Evolutionary conservation across 2,888 invertebrate species (phyloP).

Genomic region (Griposia aprilina): DNA sequence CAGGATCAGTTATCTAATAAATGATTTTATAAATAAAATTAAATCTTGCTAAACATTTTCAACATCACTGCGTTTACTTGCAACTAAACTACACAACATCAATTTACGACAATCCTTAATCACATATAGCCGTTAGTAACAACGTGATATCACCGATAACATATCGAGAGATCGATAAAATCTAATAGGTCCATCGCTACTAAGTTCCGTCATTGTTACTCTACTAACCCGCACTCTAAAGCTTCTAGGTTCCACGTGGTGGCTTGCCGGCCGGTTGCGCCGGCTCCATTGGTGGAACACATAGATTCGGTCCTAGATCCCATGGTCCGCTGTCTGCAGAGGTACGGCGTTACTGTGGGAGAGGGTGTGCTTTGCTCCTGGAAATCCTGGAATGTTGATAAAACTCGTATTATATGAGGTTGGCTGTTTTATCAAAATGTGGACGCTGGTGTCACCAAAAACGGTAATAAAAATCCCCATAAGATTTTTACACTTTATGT

Average conservation of each 20-base stretch:
- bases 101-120: constrained; percentile 36
- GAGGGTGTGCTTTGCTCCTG: constrained; percentile 92
- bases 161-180: constrained; percentile 51
- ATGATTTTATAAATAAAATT: neutral
- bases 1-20: neutral
- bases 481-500: neutral
- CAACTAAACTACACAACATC: constrained; percentile 42
- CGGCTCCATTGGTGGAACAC: constrained; percentile 78
- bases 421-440: constrained; percentile 12
- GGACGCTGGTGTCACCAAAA: neutral
- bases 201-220: constrained; percentile 63
- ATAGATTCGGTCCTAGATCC: constrained; percentile 89
- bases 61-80: constrained; percentile 33
- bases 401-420: constrained; percentile 46
- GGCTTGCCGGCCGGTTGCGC: constrained; percentile 68
- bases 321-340: constrained; percentile 95
- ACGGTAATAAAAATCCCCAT: neutral
- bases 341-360: constrained; percentile 94
- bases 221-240: constrained; percentile 86
- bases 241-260: constrained; percentile 84
- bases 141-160: constrained; percentile 49
- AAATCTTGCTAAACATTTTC: constrained; percentile 34
- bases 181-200: constrained; percentile 63
- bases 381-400: constrained; percentile 81
- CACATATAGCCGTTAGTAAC: constrained; percentile 49